phyloP scores from a whole-genome alignment of 2,888 invertebrate genomes.

The Troides aeacus region DNA sequence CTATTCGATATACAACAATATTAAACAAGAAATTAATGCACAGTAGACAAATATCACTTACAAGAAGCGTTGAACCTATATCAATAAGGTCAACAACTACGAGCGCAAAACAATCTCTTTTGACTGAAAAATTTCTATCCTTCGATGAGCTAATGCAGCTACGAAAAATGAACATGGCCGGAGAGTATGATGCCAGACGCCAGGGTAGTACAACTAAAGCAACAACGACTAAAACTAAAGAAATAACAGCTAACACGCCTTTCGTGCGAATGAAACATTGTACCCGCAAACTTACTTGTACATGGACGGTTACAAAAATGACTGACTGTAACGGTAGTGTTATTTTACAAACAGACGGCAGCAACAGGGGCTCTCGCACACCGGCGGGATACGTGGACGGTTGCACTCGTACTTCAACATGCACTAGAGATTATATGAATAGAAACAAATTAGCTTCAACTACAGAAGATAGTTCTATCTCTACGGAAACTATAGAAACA shows the following conservation, averaged over 20 bases:
- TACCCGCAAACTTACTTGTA: slow-evolving; percentile 68
- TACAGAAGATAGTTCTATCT: slow-evolving; percentile 29
- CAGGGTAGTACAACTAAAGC: slow-evolving; percentile 23
- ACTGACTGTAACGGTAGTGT: slow-evolving; percentile 45
- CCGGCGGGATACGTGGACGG: slow-evolving; percentile 70
- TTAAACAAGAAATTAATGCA: slow-evolving; percentile 39
- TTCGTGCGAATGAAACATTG: slow-evolving; percentile 59
- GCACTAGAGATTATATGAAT: slow-evolving; percentile 63
- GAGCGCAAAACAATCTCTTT: slow-evolving; percentile 36
- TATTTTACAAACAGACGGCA: slow-evolving; percentile 34
- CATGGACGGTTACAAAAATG: slow-evolving; percentile 60
- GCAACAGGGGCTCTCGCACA: slow-evolving; percentile 51
- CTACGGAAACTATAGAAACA: slow-evolving; percentile 28
- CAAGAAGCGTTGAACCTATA: slow-evolving; percentile 56
- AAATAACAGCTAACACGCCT: slow-evolving; percentile 55
- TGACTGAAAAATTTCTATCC: slow-evolving; percentile 69
- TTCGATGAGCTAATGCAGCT: slow-evolving; percentile 72
- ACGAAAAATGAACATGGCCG: slow-evolving; percentile 51
- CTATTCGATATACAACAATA: slow-evolving; percentile 62
- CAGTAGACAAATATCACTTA: slow-evolving; percentile 34
- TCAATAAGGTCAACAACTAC: slow-evolving; percentile 48
- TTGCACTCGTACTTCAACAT: slow-evolving; percentile 70
- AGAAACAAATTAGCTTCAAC: slow-evolving; percentile 56
- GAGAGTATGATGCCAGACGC: slow-evolving; percentile 43
- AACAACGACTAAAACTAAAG: slow-evolving; percentile 33